Evolutionary conservation across 2,888 invertebrate species (phyloP), one percentile per base, ranked within the genome.

Genomic region (Aspidiotus rigidus): DNA sequence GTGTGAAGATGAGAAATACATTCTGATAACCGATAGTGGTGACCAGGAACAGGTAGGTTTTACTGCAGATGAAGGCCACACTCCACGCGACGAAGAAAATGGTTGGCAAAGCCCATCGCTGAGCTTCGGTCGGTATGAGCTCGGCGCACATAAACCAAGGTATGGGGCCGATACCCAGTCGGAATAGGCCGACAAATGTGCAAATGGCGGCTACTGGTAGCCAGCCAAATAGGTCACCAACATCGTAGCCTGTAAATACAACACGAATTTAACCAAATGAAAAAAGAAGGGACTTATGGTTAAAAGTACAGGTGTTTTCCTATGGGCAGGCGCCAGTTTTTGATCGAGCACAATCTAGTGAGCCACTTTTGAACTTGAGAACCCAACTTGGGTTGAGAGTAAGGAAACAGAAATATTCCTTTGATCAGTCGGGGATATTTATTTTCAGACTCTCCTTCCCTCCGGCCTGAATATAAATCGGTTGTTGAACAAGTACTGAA

Each of bases 131-230:
- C 13, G 72, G 69, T 11, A 70, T 39, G 44, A 79, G 72, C 74
- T 80, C 80, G 16, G 80, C 73, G 76, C 79, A 77, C 74, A 79
- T 76, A 57, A 79, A 73, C 79, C 79, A 79, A 13, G 79, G 79
- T 41, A 79, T 76, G 7, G 79, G 79, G 0, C 79, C 79, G 63
- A 76, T 75, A 3, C 79, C 79, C 71, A 78, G 77, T 2, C 76
- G 75, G 73, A 79, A 80, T 2, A 76, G 75, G 6, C 76, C 71
- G n/a, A 78, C 77, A 72, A 77, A 79, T 7, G 77, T 66, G 9
- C 77, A 73, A 2, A 79, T 71, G 54, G 77, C 75, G 1, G 75
- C 64, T 2, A 79, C 71, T 7, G 79, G 79, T 11, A 80, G 70
- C 78, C 78, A 79, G 71, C 74, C 17, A 75, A 62, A 63, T 44